Conservation (phyloP, 2,797 vertebrate genomes). For the Danio albolineatus region DNA sequence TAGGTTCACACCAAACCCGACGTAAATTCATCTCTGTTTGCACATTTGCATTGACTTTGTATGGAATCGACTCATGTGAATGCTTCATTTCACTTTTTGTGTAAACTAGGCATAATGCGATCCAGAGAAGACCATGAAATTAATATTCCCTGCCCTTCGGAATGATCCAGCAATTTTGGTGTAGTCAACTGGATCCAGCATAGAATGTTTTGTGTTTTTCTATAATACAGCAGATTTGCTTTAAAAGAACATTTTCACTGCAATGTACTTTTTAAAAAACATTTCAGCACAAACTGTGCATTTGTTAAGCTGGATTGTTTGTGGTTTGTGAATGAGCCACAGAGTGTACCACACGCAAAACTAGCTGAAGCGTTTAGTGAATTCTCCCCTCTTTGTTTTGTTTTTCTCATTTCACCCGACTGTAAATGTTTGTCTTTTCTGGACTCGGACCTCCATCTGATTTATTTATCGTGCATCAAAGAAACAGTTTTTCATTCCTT, state of each 20-base stretch:
- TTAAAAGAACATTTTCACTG: background rate
- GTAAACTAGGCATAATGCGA: too few species aligned
- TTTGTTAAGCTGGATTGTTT: background rate
- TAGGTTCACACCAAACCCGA: too few species aligned
- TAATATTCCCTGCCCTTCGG: too few species aligned
- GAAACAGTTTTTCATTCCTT: slow-evolving; percentile 27
- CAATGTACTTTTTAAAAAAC: background rate
- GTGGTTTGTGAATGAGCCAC: background rate
- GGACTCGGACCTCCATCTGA: slow-evolving; percentile 23
- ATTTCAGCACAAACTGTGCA: background rate
- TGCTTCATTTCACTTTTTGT: too few species aligned
- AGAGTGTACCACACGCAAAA: background rate
- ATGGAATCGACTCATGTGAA: too few species aligned
- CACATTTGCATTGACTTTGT: background rate
- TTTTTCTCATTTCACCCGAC: slow-evolving; percentile 24
- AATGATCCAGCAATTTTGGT: background rate
- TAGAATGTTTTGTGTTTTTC: background rate
- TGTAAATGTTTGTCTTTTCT: slow-evolving; percentile 45
- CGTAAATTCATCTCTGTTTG: background rate
- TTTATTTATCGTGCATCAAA: slow-evolving; percentile 50
- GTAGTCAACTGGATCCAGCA: background rate
- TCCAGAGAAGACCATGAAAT: background rate
- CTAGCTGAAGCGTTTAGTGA: slow-evolving; percentile 8
- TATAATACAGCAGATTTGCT: background rate
- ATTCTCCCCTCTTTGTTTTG: slow-evolving; percentile 6